Percentiles rank a stretch among this genome's conserved stretches.
Evolutionary conservation across 2,113 vertebrate species (phyloP).

Genomic region (Cettia cetti): DNA sequence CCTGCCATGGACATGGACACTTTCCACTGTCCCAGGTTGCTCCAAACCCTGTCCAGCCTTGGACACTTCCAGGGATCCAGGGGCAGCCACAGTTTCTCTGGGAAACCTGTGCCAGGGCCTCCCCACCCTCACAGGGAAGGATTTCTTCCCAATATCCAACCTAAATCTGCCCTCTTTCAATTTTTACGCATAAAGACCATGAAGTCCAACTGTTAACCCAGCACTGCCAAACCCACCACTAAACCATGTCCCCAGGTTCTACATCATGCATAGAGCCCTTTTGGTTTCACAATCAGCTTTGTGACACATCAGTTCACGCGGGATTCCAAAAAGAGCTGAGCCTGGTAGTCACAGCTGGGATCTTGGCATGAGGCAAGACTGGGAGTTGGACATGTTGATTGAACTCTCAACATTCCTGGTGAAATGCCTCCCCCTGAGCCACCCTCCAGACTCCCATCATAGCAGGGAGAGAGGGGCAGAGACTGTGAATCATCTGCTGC

Average conservation of each 20-base stretch:
- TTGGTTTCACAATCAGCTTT: not conserved
- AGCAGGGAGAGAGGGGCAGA: not conserved
- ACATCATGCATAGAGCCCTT: not conserved
- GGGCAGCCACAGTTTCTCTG: not conserved
- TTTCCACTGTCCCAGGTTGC: accelerated
- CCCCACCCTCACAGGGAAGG: not conserved
- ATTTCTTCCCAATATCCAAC: not conserved
- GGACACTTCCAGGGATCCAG: not conserved
- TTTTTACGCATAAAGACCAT: not conserved
- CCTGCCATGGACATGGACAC: not conserved
- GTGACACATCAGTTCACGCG: not conserved
- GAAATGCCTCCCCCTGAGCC: not conserved
- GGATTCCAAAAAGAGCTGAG: not conserved
- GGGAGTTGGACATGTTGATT: accelerated
- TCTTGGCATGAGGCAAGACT: not conserved
- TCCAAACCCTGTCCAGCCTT: not conserved
- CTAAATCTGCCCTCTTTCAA: not conserved
- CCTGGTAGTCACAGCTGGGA: not conserved
- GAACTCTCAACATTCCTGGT: not conserved
- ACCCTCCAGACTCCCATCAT: not conserved
- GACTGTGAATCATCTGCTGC: not conserved
- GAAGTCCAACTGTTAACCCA: not conserved
- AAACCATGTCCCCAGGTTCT: not conserved
- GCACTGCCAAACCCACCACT: not conserved
- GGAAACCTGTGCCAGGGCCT: accelerated